A percentile compares a stretch with the other conserved stretches of the same genome.
Conservation (phyloP, 2,797 vertebrate species). For the Molossus molossus region DNA sequence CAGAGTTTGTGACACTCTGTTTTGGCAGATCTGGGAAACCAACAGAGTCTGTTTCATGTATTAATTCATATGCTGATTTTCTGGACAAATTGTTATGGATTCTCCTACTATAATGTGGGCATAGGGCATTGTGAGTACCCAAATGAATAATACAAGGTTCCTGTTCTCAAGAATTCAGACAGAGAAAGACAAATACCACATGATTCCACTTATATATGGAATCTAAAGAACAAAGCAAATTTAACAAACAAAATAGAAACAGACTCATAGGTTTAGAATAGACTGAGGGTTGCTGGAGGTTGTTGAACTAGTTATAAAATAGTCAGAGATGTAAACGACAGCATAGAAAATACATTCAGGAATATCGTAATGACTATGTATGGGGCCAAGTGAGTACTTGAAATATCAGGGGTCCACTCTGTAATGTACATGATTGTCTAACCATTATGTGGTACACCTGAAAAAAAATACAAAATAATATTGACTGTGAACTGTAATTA, state of each 20-base stretch:
- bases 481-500: background rate
- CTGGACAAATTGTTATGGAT: background rate
- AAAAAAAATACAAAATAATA: background rate
- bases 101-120: background rate
- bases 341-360: background rate
- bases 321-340: background rate
- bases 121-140: background rate
- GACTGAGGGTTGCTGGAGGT: too few relatives aligned
- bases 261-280: background rate
- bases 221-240: background rate
- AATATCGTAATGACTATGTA: background rate
- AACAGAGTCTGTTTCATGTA: background rate
- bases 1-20: background rate
- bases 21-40: background rate
- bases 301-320: too few relatives aligned
- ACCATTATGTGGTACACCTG: background rate
- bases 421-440: background rate
- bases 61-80: background rate
- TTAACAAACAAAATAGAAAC: background rate
- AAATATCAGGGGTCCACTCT: background rate
- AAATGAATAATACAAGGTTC: background rate
- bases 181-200: background rate
- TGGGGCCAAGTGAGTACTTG: too few relatives aligned
- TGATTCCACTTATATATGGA: too few relatives aligned
- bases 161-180: background rate